A percentile compares a stretch with the other conserved stretches of the same genome.
Conservation (phyloP, 2,888 invertebrate genomes). For the Rhamphomyia laevipes region DNA sequence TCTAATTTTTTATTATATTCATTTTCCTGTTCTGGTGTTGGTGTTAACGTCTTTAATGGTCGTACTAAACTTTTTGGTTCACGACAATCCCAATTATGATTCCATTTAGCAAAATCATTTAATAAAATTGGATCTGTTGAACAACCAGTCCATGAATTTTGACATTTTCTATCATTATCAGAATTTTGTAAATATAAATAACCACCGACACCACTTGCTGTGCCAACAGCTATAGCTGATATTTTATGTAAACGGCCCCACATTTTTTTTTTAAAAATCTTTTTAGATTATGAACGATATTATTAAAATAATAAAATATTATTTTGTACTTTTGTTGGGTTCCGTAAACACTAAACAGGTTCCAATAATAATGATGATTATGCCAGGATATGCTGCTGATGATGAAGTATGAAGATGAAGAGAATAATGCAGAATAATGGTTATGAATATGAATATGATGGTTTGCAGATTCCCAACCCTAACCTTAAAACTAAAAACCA, state of each 20-base stretch:
- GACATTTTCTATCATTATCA: slow-evolving; percentile 39
- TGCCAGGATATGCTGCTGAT: too few relatives aligned
- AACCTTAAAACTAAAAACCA: too few relatives aligned
- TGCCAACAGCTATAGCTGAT: slow-evolving; percentile 45
- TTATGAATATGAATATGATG: too few relatives aligned
- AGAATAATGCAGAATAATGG: too few relatives aligned
- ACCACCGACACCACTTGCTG: slow-evolving; percentile 51
- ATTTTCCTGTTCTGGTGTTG: slow-evolving; percentile 49
- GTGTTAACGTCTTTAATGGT: slow-evolving; percentile 39
- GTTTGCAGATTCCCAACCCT: too few relatives aligned
- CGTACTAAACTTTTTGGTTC: slow-evolving; percentile 60
- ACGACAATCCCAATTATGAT: slow-evolving; percentile 81
- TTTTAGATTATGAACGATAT: too few relatives aligned
- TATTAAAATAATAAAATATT: too few relatives aligned
- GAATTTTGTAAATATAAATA: slow-evolving; percentile 44
- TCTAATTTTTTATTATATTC: slow-evolving; percentile 54
- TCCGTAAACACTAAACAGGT: too few relatives aligned
- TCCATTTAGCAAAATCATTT: slow-evolving; percentile 53
- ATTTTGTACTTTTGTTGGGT: too few relatives aligned
- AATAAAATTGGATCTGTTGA: slow-evolving; percentile 17
- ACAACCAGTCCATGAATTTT: slow-evolving; percentile 56
- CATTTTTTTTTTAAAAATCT: background rate
- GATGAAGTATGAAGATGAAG: too few relatives aligned
- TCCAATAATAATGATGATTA: too few relatives aligned
- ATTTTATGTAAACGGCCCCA: slow-evolving; percentile 22